Evolutionary conservation across 2,797 vertebrate species (phyloP).

Genomic region (Lateolabrax maculatus): DNA sequence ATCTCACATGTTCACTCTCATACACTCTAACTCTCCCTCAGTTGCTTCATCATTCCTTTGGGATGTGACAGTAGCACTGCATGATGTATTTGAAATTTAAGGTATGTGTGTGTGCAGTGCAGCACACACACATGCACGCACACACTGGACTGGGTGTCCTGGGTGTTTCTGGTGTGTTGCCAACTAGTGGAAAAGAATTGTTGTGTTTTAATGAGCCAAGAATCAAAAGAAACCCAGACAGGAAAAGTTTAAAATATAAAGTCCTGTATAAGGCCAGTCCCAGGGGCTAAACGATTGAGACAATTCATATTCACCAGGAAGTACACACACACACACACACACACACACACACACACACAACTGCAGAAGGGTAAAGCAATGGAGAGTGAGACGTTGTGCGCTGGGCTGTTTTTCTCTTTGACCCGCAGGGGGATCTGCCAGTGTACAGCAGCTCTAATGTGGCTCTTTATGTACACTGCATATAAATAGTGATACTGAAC

Average conservation of each 20-base stretch:
- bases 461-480: too few species aligned
- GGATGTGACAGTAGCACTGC: too few species aligned
- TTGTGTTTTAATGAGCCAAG: constrained; percentile 27
- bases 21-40: not conserved
- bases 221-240: constrained; percentile 5
- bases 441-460: not conserved
- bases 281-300: constrained; percentile 4
- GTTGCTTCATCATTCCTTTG: not conserved
- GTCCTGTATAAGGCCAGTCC: not conserved
- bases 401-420: not conserved
- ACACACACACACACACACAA: constrained; percentile 7
- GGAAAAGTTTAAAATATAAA: constrained; percentile 11
- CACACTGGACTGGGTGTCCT: constrained; percentile 2
- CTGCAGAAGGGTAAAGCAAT: not conserved
- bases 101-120: not conserved
- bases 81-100: too few species aligned
- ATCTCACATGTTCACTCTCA: not conserved
- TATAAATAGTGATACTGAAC: too few species aligned
- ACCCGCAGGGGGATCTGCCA: not conserved
- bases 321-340: constrained; percentile 10
- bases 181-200: not conserved
- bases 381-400: not conserved
- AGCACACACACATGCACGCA: not conserved
- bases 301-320: constrained; percentile 14
- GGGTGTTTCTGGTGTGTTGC: constrained; percentile 5